phyloP scores from a whole-genome alignment of 1,140 invertebrate genomes.

The Nasonia longicornis region DNA sequence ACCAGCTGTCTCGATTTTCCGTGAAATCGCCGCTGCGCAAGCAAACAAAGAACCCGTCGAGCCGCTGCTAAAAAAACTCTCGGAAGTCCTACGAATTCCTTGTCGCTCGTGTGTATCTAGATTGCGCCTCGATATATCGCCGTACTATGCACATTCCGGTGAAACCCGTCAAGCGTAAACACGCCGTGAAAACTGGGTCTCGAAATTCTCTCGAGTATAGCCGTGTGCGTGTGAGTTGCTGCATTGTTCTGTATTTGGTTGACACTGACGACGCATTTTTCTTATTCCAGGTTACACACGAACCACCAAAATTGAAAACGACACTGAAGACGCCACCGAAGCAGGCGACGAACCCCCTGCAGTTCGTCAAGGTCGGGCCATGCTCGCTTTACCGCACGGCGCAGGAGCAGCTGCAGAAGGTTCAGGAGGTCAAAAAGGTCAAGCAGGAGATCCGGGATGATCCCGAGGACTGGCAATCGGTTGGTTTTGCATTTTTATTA shows the following conservation, averaged over 20 bases:
- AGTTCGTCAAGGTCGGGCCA: conserved; percentile 90
- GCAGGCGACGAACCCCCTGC: conserved; percentile 85
- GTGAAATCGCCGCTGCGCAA: neutral
- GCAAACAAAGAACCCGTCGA: neutral
- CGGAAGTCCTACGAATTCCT: neutral
- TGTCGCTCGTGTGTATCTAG: neutral
- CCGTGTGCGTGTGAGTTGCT: neutral
- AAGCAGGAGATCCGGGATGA: conserved; percentile 82
- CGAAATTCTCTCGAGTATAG: neutral
- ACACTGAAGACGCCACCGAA: conserved; percentile 76
- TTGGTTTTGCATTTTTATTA: conserved; percentile 68
- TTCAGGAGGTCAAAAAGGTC: conserved; percentile 85
- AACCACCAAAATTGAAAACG: conserved; percentile 67
- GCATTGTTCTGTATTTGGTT: too few relatives aligned
- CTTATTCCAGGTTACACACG: conserved; percentile 58
- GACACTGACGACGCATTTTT: neutral
- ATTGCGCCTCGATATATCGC: neutral
- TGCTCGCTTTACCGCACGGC: conserved; percentile 86
- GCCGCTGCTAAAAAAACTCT: neutral
- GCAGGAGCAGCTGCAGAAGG: conserved; percentile 86
- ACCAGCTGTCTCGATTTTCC: neutral
- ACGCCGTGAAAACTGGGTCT: neutral
- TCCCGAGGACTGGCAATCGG: conserved; percentile 93
- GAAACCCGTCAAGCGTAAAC: neutral
- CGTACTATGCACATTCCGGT: neutral